phyloP scores from a whole-genome alignment of 2,797 vertebrate species.

The Pseudopleuronectes americanus region DNA sequence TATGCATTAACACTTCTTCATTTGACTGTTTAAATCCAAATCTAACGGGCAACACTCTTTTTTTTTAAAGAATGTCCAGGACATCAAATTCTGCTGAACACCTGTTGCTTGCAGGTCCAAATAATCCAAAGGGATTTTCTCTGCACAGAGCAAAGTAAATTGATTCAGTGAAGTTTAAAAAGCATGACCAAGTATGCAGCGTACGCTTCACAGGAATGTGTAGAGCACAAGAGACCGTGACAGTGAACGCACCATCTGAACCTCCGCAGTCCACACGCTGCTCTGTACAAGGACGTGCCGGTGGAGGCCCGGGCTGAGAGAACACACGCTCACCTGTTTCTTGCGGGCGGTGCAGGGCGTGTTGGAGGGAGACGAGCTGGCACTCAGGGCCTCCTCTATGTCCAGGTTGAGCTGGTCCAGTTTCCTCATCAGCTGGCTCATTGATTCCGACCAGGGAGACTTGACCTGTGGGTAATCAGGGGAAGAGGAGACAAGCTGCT shows the following conservation, averaged over 20 bases:
- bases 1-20: slow-evolving; percentile 9
- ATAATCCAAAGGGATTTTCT: slow-evolving; percentile 63
- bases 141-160: slow-evolving; percentile 66
- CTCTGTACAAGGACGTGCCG: background rate
- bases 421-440: slow-evolving; percentile 89
- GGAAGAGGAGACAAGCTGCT: slow-evolving; percentile 9
- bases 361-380: slow-evolving; percentile 83
- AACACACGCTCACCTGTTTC: slow-evolving; percentile 73
- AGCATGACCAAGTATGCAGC: slow-evolving; percentile 75
- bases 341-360: slow-evolving; percentile 81
- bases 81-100: slow-evolving; percentile 48
- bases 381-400: slow-evolving; percentile 90
- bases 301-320: slow-evolving; percentile 23
- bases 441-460: slow-evolving; percentile 87
- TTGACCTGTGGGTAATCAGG: slow-evolving; percentile 53
- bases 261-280: slow-evolving; percentile 25
- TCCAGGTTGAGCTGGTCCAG: slow-evolving; percentile 90
- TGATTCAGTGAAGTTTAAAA: slow-evolving; percentile 67
- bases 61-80: slow-evolving; percentile 3
- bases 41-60: slow-evolving; percentile 19
- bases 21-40: slow-evolving; percentile 33
- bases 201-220: slow-evolving; percentile 63
- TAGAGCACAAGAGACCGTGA: slow-evolving; percentile 48
- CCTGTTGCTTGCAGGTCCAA: slow-evolving; percentile 62
- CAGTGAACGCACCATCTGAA: slow-evolving; percentile 40